Conservation (phyloP, 2,113 vertebrate species). For the Phylloscopus trochiloides region DNA sequence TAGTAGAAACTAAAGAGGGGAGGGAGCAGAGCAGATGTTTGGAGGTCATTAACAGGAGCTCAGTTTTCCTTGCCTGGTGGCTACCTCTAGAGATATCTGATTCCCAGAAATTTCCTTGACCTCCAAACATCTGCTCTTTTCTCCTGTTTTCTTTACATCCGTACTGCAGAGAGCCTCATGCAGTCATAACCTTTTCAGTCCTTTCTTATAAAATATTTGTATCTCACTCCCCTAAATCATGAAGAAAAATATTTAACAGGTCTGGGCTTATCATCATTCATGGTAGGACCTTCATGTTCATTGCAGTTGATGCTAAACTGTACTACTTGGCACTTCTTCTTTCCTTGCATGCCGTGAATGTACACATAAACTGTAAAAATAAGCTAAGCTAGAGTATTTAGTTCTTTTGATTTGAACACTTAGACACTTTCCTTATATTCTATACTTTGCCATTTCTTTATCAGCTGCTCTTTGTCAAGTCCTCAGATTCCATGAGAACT, state of each 20-base stretch:
- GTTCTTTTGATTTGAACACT: neutral
- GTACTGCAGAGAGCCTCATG: neutral
- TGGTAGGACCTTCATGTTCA: neutral
- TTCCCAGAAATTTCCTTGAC: constrained; percentile 57
- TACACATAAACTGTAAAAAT: neutral
- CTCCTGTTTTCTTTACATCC: neutral
- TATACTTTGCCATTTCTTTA: neutral
- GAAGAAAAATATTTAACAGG: constrained; percentile 7
- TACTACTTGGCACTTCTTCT: neutral
- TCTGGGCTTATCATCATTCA: constrained; percentile 8
- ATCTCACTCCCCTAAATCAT: constrained; percentile 10
- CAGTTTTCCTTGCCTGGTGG: constrained; percentile 59
- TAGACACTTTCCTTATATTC: neutral
- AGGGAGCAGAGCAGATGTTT: constrained; percentile 56
- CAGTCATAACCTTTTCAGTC: constrained; percentile 29
- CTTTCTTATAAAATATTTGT: constrained; percentile 6
- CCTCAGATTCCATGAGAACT: neutral
- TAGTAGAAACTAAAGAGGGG: constrained; percentile 36
- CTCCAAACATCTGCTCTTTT: constrained; percentile 54
- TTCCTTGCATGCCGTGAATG: neutral
- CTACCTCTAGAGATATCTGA: constrained; percentile 60
- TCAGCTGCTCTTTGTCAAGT: neutral
- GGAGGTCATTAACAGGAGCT: constrained; percentile 65
- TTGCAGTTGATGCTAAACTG: neutral
- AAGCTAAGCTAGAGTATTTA: neutral